Conservation (phyloP, 2,113 vertebrate species). For the Apteryx mantelli region DNA sequence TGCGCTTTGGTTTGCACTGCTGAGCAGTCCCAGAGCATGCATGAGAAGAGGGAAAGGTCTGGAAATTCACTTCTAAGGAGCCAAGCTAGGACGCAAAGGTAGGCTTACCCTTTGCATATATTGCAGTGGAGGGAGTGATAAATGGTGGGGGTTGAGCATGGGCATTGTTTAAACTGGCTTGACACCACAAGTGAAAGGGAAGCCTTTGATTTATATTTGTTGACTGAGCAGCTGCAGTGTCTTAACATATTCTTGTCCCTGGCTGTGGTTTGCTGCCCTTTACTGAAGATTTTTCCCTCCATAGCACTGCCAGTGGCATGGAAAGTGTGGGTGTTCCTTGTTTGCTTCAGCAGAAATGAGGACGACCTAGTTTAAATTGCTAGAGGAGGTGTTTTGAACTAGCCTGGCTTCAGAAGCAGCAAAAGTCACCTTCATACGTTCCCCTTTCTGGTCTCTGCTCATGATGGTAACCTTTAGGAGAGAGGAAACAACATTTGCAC, state of each 20-base stretch:
- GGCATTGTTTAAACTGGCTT: not conserved
- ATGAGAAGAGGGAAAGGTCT: not conserved
- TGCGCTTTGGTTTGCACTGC: not conserved
- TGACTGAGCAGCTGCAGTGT: not conserved
- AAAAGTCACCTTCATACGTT: not conserved
- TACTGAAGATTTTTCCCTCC: not conserved
- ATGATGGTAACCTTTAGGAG: not conserved
- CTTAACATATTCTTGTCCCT: not conserved
- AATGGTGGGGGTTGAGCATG: not conserved
- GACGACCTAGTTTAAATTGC: not conserved
- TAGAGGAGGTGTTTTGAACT: not conserved
- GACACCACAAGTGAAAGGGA: not conserved
- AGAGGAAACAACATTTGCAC: not conserved
- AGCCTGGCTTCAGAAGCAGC: not conserved
- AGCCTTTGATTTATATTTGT: not conserved
- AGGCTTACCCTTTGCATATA: fast-evolving
- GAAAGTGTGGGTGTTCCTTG: not conserved
- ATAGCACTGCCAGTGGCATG: not conserved
- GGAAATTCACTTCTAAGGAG: not conserved
- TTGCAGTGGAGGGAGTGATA: not conserved
- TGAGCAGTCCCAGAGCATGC: fast-evolving
- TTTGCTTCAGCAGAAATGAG: not conserved
- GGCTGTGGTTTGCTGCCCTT: not conserved
- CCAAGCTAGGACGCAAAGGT: not conserved
- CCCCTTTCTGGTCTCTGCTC: not conserved